phyloP scores from a whole-genome alignment of 2,888 invertebrate genomes.

The Nasonovia ribisnigri region DNA sequence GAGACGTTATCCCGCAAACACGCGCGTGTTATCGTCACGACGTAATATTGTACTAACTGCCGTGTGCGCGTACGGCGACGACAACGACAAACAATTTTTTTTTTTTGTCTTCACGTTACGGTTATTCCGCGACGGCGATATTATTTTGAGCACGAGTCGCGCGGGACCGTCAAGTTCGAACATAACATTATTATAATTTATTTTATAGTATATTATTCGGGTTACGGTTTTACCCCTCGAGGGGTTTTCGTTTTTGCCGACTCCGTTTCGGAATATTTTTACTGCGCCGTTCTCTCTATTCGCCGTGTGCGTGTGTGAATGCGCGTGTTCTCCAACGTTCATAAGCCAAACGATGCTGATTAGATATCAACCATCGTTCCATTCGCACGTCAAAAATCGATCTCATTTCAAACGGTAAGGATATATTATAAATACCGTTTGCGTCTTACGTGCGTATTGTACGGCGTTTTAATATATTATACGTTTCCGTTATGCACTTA shows the following conservation, averaged over 20 bases:
- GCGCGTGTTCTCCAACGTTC: constrained; percentile 42
- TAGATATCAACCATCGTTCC: constrained; percentile 54
- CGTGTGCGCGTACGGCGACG: background rate
- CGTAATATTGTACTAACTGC: background rate
- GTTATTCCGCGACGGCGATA: background rate
- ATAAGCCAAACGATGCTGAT: constrained; percentile 61
- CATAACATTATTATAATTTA: background rate
- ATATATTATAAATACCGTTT: background rate
- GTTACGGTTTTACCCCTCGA: background rate
- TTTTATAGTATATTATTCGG: background rate
- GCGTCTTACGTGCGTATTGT: background rate
- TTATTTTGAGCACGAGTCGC: background rate
- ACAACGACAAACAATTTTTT: background rate
- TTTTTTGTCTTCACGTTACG: background rate
- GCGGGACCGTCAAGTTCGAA: background rate
- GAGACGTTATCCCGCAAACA: background rate
- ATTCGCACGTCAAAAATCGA: constrained; percentile 49
- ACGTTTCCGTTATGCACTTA: background rate
- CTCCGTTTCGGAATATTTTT: background rate
- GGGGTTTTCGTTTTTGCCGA: background rate
- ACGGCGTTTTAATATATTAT: background rate
- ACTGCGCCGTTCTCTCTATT: background rate
- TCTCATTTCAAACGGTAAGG: constrained; percentile 57
- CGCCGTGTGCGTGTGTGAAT: constrained; percentile 19
- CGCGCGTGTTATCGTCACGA: background rate